Evolutionary conservation across 2,888 invertebrate genomes (phyloP).

Genomic region (Limenitis arthemis): DNA sequence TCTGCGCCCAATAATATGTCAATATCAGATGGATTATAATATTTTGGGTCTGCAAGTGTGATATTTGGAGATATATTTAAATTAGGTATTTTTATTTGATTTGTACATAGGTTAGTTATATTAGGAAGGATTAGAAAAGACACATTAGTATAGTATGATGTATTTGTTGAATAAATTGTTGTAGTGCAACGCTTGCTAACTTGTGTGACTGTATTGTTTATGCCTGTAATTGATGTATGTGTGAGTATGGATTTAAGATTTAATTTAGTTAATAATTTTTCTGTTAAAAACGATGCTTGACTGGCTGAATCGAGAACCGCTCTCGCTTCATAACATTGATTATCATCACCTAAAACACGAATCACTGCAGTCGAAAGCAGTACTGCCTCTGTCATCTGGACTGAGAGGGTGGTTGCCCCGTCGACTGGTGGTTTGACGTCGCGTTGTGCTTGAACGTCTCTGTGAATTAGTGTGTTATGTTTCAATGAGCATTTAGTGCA

Average conservation of each 20-base stretch:
- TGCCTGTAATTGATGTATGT: not conserved
- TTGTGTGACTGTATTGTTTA: not conserved
- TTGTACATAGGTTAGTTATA: slow-evolving; percentile 1
- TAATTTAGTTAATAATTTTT: not conserved
- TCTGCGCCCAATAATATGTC: slow-evolving; percentile 12
- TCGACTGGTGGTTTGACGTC: not conserved
- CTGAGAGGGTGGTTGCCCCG: not conserved
- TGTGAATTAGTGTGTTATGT: not conserved
- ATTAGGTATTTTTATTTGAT: slow-evolving; percentile 1
- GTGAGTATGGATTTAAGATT: not conserved
- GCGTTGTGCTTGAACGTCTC: not conserved
- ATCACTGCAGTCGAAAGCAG: not conserved
- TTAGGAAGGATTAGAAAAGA: not conserved
- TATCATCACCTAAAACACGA: not conserved
- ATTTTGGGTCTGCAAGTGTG: slow-evolving; percentile 4
- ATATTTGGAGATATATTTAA: not conserved
- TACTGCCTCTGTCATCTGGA: slow-evolving; percentile 1
- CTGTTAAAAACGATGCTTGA: slow-evolving; percentile 2
- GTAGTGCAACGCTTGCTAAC: not conserved
- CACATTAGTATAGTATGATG: not conserved
- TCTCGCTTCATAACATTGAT: not conserved
- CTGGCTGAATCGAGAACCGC: not conserved
- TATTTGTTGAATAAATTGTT: not conserved
- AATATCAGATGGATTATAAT: not conserved
- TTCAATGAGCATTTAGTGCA: not conserved